Conservation (phyloP, 2,797 vertebrate species). For the Stomatorhinus walkeri region DNA sequence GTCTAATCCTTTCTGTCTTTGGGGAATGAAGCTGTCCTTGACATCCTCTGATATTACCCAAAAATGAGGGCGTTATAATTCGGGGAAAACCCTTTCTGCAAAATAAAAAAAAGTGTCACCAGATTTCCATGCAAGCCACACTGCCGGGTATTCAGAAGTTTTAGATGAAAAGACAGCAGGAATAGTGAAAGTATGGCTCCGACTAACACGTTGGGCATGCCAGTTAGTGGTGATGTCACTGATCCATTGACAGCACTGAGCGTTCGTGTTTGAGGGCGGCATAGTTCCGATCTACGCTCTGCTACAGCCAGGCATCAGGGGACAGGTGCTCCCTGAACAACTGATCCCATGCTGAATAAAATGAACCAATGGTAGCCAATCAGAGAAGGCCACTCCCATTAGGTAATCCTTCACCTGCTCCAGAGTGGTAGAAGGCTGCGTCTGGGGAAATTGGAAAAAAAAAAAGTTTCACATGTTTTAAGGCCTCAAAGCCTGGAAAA, state of each 20-base stretch:
- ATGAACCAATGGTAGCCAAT: background rate
- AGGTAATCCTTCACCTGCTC: background rate
- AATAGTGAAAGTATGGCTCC: background rate
- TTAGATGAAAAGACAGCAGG: background rate
- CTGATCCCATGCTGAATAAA: background rate
- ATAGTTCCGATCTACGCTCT: background rate
- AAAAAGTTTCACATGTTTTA: conserved; percentile 9
- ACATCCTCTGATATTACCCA: background rate
- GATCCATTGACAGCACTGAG: background rate
- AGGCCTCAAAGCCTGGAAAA: conserved; percentile 14
- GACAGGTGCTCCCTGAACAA: background rate
- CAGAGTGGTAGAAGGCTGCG: background rate
- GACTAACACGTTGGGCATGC: background rate
- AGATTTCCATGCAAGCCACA: background rate
- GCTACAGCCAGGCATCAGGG: background rate
- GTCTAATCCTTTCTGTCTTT: conserved; percentile 5
- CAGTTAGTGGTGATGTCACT: background rate
- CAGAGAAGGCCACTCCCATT: conserved; percentile 3
- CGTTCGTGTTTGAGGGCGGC: background rate
- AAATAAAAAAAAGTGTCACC: background rate
- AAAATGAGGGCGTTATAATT: background rate
- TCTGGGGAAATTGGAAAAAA: background rate
- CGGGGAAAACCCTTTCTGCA: background rate
- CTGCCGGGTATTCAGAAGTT: background rate
- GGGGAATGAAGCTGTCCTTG: background rate